Conservation (phyloP, 53 echinoderm and acorn worm genomes). For the Echinometra lucunter region DNA sequence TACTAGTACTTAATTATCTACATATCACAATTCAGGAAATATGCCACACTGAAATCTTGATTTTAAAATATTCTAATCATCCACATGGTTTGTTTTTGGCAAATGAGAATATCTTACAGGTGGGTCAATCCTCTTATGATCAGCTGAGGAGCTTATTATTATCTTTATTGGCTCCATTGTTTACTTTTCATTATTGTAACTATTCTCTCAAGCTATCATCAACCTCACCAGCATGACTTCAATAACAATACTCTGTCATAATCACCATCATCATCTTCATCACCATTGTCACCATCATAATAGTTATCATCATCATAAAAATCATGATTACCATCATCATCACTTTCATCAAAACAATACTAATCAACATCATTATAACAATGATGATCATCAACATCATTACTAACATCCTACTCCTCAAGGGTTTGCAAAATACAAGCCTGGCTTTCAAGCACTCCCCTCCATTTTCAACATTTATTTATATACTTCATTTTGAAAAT, state of each 20-base stretch:
- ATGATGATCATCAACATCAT: neutral
- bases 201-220: neutral
- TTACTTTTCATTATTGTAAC: neutral
- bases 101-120: neutral
- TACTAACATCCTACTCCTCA: slow-evolving; percentile 12
- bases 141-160: too few species aligned
- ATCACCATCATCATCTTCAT: neutral
- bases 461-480: too few species aligned
- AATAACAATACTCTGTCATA: neutral
- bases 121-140: neutral
- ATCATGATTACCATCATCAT: slow-evolving; percentile 7
- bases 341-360: slow-evolving; percentile 52
- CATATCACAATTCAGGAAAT: neutral
- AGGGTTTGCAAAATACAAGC: too few species aligned
- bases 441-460: too few species aligned
- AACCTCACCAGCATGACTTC: neutral
- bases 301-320: neutral
- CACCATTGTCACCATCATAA: neutral
- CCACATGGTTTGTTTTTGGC: neutral
- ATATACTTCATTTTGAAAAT: too few species aligned
- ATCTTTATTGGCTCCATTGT: too few species aligned
- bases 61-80: neutral
- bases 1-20: neutral
- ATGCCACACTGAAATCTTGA: too few species aligned
- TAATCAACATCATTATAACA: slow-evolving; percentile 16